Conservation (phyloP, 2,113 vertebrate species). For the Prionailurus bengalensis region DNA sequence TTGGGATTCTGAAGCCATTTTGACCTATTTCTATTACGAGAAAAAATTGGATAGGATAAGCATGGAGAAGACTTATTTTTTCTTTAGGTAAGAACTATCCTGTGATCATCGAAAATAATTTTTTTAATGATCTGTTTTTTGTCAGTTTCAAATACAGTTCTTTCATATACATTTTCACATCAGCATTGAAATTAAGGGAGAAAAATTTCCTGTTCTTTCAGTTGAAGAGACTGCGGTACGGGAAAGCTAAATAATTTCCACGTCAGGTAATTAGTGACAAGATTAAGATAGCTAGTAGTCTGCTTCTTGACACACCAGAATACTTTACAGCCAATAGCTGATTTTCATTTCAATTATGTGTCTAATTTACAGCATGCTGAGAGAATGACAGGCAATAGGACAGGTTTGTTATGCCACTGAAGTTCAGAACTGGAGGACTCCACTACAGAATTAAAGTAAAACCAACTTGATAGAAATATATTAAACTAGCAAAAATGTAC, state of each 20-base stretch:
- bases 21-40: not conserved
- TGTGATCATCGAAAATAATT: not conserved
- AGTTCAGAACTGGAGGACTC: not conserved
- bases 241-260: not conserved
- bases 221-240: not conserved
- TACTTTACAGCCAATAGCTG: not conserved
- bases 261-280: not conserved
- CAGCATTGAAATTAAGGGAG: not conserved
- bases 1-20: not conserved
- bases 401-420: not conserved
- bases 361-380: not conserved
- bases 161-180: not conserved
- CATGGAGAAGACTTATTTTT: not conserved
- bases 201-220: not conserved
- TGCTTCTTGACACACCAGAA: not conserved
- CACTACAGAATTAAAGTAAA: conserved; percentile 12
- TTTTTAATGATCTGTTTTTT: not conserved
- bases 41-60: not conserved
- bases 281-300: not conserved
- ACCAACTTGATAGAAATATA: not conserved
- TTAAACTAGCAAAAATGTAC: not conserved
- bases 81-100: not conserved
- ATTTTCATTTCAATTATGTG: not conserved
- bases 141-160: not conserved
- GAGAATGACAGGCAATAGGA: not conserved